These are phyloP conservation scores for Maconellicoccus hirsutus DNA, from an alignment of 1,140 invertebrate genomes.

Conservation along the genomic window DNA sequence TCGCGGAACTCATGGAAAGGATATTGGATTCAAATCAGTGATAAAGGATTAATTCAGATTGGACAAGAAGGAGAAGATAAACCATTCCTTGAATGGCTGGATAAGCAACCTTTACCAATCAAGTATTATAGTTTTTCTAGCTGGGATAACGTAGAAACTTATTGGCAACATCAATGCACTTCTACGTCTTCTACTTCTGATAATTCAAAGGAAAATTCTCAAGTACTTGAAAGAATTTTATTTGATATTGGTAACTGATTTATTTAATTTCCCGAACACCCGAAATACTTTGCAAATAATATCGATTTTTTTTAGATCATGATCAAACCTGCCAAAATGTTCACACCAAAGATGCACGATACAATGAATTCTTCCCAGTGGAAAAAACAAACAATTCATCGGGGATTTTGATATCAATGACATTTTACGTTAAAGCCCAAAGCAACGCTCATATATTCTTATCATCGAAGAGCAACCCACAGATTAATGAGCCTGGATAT, in stretches of 20 bases:
- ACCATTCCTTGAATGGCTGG: slow-evolving; percentile 41
- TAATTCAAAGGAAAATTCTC: no score
- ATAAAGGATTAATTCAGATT: slow-evolving; percentile 42
- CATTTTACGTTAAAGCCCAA: slow-evolving; percentile 40
- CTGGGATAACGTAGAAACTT: slow-evolving; percentile 44
- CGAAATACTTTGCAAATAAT: no score
- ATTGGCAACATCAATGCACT: slow-evolving; percentile 35
- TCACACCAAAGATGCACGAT: no score
- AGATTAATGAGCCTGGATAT: slow-evolving; percentile 33
- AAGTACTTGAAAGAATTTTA: no score
- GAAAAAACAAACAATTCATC: no score
- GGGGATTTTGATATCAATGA: not conserved
- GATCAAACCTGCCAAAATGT: no score
- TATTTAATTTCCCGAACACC: no score
- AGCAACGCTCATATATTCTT: slow-evolving; percentile 49
- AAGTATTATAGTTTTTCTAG: slow-evolving; percentile 46
- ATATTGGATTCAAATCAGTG: slow-evolving; percentile 38
- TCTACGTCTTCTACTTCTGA: no score
- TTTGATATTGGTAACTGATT: no score
- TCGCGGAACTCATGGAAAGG: slow-evolving; percentile 36
- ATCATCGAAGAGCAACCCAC: slow-evolving; percentile 31
- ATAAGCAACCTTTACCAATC: slow-evolving; percentile 40
- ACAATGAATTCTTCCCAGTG: no score
- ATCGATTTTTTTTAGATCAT: no score
- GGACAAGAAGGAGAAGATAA: slow-evolving; percentile 41